Percentiles rank a stretch among this genome's conserved stretches.
Conservation (phyloP, 2,113 vertebrate species). For the Bos javanicus region DNA sequence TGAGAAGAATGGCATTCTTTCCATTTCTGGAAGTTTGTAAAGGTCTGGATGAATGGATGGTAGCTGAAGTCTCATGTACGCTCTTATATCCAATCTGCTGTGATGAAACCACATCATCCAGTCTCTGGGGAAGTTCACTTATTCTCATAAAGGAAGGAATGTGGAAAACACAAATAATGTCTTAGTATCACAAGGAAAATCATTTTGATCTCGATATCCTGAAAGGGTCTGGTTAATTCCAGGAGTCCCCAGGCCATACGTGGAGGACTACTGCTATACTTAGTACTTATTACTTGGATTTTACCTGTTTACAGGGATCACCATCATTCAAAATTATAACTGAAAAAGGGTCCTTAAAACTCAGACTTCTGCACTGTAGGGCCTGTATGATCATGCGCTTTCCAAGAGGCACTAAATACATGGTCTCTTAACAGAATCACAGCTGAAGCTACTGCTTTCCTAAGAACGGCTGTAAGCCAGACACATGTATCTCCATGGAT, state of each 20-base stretch:
- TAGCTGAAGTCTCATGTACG: neutral
- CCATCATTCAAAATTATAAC: neutral
- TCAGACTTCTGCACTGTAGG: neutral
- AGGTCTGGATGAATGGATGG: neutral
- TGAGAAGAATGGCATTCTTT: neutral
- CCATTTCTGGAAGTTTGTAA: neutral
- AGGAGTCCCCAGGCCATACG: neutral
- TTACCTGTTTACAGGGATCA: neutral
- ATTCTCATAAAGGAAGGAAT: neutral
- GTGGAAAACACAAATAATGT: neutral
- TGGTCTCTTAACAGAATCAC: neutral
- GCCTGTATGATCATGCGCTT: neutral
- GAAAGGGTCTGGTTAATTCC: neutral
- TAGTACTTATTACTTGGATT: neutral
- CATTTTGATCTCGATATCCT: neutral
- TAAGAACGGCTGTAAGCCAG: neutral
- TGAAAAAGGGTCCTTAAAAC: neutral
- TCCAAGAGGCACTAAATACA: neutral
- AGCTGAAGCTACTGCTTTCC: neutral
- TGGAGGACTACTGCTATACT: neutral
- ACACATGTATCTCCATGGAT: no score
- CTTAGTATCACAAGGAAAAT: neutral
- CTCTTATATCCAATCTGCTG: neutral
- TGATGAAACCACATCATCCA: neutral
- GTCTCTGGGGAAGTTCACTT: neutral